Evolutionary conservation across 2,888 invertebrate species (phyloP), one percentile per base, ranked within the genome.

Genomic region (Sepiola atlantica): DNA sequence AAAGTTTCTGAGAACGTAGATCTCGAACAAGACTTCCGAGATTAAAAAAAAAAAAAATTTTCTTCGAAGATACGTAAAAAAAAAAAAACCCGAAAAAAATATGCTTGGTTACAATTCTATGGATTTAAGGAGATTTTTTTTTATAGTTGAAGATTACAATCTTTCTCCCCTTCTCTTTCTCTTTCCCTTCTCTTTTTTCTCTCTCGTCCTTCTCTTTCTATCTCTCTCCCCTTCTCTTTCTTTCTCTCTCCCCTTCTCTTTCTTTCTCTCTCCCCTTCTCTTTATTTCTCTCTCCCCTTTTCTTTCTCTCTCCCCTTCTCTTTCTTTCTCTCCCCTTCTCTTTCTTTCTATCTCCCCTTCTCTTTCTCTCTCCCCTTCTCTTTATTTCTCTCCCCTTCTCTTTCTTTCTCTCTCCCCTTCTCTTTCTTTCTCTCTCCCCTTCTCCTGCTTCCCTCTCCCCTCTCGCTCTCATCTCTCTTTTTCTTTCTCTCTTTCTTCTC

Each of bases 331-430:
- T 28, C 10, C 14, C 77, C n/a, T 14, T 8, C 24, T 24, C 20
- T 20, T 24, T 20, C 18, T 61, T 28, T 28, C 10, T 24, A 28
- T 20, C 28, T 10, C 20, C 28, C n/a, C 24, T 57, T 4, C 4
- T 24, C 24, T 24, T 57, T 20, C 24, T 20, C 20, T 57, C 6
- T 4, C 1, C 24, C 24, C 57, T 20, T 24, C 24, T 57, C 24
- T 57, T 6, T 24, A 55, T 94, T 92, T 94, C 93, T 94, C 35
- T 90, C 61, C 91, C 91, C 91, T 94, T 94, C 94, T 94, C 94
- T 94, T 92, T 94, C 94, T 94, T 55, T 92, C 61, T 94, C 94
- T 94, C 90, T 35, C 92, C 93, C 77, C 93, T 94, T 94, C 94
- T 94, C 77, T 93, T 90, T 92, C 94, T 94, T 94, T 94, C 55